Evolutionary conservation across 1,140 invertebrate genomes (phyloP), one percentile per base, ranked within the genome.

Genomic region (Eueides isabella): DNA sequence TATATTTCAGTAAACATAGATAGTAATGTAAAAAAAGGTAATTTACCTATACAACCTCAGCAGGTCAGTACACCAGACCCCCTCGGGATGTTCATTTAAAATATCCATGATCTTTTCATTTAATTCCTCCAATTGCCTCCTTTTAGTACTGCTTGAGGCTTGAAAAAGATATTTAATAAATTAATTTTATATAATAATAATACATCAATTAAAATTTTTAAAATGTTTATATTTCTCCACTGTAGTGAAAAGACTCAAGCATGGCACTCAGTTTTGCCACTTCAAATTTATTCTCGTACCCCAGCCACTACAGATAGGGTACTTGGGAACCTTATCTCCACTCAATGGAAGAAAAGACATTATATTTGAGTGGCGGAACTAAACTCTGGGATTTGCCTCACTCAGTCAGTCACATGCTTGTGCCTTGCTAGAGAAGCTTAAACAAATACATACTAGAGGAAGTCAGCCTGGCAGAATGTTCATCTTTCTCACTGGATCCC

Each of bases 51-150:
- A 91, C 0, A 83, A 66, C 19, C 74, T 75, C 30, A 89, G 72
- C 1, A 91, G 74, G 16, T 91, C 85, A 0, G 84, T 86, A 66
- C 83, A 84, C 80, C 80, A 86, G 2, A 91, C 74, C 6, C 88
- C 88, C 6, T 82, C 77, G 0, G 85, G 79, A 23, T 82, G 68
- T 16, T 80, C 78, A 2, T 61, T 5, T 6, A 91, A 69, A 30
- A 91, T 48, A 38, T 80, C 71, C 16, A 35, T 31, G 16, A 91
- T 74, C 74, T 91, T 82, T 14, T 30, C 11, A 33, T 86, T 83
- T 4, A 90, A 73, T 38, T 83, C 77, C 33, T 87, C 86, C 19
- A 85, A 63, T 19, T 77, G 79, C 0, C 61, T 65, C 67, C 55
- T 71, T 63, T 85, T 87, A 6, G 33, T 72, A 62, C 82, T 84